phyloP scores from a whole-genome alignment of 2,797 vertebrate genomes.

The Vespertilio murinus region DNA sequence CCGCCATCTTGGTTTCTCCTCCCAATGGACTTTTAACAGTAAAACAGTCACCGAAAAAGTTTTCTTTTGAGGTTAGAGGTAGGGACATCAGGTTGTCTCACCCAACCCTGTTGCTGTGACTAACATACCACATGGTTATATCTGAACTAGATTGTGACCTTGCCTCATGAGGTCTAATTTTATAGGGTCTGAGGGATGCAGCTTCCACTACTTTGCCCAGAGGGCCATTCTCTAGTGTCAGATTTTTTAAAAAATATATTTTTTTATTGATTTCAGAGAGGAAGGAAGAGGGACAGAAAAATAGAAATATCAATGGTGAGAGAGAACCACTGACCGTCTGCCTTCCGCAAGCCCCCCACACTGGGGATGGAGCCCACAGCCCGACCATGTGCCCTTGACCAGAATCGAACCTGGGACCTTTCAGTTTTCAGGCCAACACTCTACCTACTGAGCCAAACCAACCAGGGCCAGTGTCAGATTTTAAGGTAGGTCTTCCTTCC shows the following conservation, averaged over 20 bases:
- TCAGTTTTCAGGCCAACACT: too few relatives aligned
- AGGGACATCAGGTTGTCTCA: not conserved
- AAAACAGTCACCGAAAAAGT: slow-evolving; percentile 28
- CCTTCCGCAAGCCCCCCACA: too few relatives aligned
- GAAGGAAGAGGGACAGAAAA: too few relatives aligned
- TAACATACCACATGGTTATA: not conserved
- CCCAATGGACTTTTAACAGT: slow-evolving; percentile 48
- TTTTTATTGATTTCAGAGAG: too few relatives aligned
- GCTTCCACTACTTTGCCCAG: slow-evolving; percentile 34
- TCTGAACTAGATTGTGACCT: not conserved
- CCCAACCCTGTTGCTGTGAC: not conserved
- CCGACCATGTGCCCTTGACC: too few relatives aligned
- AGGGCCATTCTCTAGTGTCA: slow-evolving; percentile 40
- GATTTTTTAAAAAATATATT: not conserved
- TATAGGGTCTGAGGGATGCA: not conserved
- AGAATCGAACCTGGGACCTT: too few relatives aligned
- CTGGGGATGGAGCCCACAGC: too few relatives aligned
- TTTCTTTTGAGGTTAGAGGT: slow-evolving; percentile 48
- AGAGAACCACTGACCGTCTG: too few relatives aligned
- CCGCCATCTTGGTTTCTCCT: too few relatives aligned
- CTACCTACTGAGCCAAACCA: too few relatives aligned
- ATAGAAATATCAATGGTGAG: too few relatives aligned
- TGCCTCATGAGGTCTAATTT: slow-evolving; percentile 3
- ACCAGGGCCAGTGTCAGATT: not conserved
- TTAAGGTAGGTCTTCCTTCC: slow-evolving; percentile 78